Base-by-base conservation (phyloP, 2,888 invertebrate genomes). In the Diarsia mendica region DNA sequence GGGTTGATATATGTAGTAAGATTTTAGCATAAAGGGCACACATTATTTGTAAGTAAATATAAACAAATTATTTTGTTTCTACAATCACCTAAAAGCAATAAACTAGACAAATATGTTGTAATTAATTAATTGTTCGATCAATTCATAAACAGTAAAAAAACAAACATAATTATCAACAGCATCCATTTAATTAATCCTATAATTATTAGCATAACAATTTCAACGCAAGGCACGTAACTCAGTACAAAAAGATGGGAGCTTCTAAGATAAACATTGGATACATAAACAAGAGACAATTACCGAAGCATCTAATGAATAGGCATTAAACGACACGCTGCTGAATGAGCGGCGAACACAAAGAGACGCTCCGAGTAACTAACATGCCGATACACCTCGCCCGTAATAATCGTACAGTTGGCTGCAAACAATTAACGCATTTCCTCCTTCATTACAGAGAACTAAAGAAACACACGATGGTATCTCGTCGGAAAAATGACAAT, bases 331-430 rank as follows among this genome's bases (percentile, higher is more conserved):
- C 86, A 81, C 80, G 84, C 78, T 78, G 83, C 80, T 93, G 91
- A 94, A 93, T 93, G 92, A 90, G 92, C 94, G 94, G 95, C 91
- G 77, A 88, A 86, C 87, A 91, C 92, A 94, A 93, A 94, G 93
- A 82, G 83, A 84, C 82, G 86, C 87, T 86, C 82, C 77, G 75
- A 85, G 84, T 87, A 78, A 83, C 90, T 79, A 85, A 90, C 90
- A 91, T 93, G 89, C 92, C 93, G 86, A 92, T 92, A 92, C 88
- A 88, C 87, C 83, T 87, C 89, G 77, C 80, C 87, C 87, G 86
- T 90, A 91, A 91, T 92, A 92, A 91, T 91, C 87, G 88, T 85
- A 87, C 90, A 89, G 89, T 91, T 91, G 90, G 89, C 87, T 91
- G 88, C 87, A 83, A 89, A 90, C 91, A 92, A 94, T 93, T 93